Base-by-base conservation (phyloP, 2,113 vertebrate species). In the Chitala chitala region DNA sequence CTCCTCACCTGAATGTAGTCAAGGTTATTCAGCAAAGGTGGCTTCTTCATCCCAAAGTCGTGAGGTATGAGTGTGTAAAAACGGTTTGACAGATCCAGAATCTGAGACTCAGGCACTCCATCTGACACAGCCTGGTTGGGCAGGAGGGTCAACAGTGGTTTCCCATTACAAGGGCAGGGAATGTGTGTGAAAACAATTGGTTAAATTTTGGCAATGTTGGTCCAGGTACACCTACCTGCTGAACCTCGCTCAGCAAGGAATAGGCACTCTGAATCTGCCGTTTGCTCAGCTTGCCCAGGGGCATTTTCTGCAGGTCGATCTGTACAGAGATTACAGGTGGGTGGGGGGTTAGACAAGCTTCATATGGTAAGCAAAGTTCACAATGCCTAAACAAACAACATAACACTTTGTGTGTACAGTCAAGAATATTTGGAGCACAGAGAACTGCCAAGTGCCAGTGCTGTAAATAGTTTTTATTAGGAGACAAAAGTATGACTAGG, bases 251-350 rank as follows among this genome's bases (percentile, higher is more conserved):
- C 56, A 99, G 94, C 63, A 99, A 93, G 53, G 96, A 88, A n/a
- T 98, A 99, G 0, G 97, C 96, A 0, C 94, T 96, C 88, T 99
- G 97, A 82, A 99, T 99, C 88, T 99, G 98, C 66, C 95, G 87
- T 82, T 96, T 97, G 84, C 98, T 99, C 82, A 99, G 90, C 75
- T 99, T 99, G 72, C 96, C 96, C 74, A 99, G 79, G 0, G 98
- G 96, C 98, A 99, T 99, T 88, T 99, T 99, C 87, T 98, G 95
- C 36, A 99, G 92, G 85, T 99, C 96, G 75, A 99, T 99, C 98
- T 99, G 86, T 59, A 33, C 33, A n/a, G 59, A 38, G 66, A 31
- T 46, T 2, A 78, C 5, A 72, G n/a, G n/a, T 13, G 59, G 33
- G 31, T 17, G 17, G 59, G n/a, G 31, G 58, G 59, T 33, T 36